Evolutionary conservation across 2,113 vertebrate genomes (phyloP), one percentile per base, ranked within the genome.

Genomic region (Sorex araneus): DNA sequence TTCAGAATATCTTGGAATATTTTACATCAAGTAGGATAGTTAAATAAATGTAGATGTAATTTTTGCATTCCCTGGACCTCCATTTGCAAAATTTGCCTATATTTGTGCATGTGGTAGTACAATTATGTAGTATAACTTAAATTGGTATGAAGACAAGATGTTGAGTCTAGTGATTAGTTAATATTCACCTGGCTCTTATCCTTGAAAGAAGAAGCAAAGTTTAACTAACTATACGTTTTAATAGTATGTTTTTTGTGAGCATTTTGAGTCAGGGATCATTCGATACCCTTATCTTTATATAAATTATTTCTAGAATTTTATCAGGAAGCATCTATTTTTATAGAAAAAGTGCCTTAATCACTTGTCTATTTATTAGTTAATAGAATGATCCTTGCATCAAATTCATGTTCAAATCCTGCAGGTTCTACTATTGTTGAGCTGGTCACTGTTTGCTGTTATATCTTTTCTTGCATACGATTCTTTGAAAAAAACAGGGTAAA

Each of bases 281-380:
- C 16, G 27, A 8, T 2, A 11, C 19, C 0, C 18, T 34, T 11
- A 63, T 34, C 1, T 4, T 27, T 54, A 2, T 2, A 13, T 16
- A 19, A 47, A 63, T 21, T 6, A 36, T 10, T n/a, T n/a, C 0
- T 19, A 76, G 27, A 3, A 74, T 75, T 75, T 90, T 79, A 18
- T 23, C 45, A 25, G 30, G 69, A 75, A 43, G n/a, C 4, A 84
- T 8, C 4, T 21, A 18, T 84, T n/a, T 75, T 50, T 9, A 32
- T 6, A 74, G 19, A 4, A 67, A 60, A 74, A 3, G 18, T 5
- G 9, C 7, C 27, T n/a, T 21, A n/a, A 70, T 54, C 9, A 5
- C 28, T 2, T 50, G 8, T 60, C 69, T 15, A 57, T 21, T 40
- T 74, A n/a, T 34, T 87, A 69, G 3, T 27, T 74, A 80, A 66